A percentile compares a stretch with the other conserved stretches of the same genome.
phyloP scores from a whole-genome alignment of 2,797 vertebrate genomes.

The Enoplosus armatus region DNA sequence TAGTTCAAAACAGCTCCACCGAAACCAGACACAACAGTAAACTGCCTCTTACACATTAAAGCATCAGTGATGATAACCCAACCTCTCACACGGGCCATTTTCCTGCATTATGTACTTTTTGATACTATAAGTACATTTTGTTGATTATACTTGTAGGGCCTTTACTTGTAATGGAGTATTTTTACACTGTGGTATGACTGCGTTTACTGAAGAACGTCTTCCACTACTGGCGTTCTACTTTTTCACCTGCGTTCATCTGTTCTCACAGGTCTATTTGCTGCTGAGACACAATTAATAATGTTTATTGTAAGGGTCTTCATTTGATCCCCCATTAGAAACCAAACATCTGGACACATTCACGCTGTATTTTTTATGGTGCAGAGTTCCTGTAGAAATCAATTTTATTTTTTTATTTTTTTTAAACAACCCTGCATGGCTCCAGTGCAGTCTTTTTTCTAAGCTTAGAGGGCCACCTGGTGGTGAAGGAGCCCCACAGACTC shows the following conservation, averaged over 20 bases:
- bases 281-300: neutral
- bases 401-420: no score
- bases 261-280: neutral
- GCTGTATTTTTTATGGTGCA: neutral
- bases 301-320: neutral
- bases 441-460: neutral
- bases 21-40: neutral
- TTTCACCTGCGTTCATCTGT: neutral
- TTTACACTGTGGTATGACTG: neutral
- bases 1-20: no score
- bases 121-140: no score
- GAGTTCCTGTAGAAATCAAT: neutral
- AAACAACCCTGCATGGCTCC: neutral
- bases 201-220: neutral
- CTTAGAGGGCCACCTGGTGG: slow-evolving; percentile 60
- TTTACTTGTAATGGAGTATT: neutral
- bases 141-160: neutral
- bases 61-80: no score
- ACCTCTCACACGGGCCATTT: no score
- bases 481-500: neutral
- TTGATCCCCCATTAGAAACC: neutral
- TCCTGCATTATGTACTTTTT: no score
- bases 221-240: neutral
- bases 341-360: neutral
- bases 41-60: neutral